Evolutionary conservation across 2,113 vertebrate genomes (phyloP), one percentile per base, ranked within the genome.

Genomic region (Phyllostomus hastatus): DNA sequence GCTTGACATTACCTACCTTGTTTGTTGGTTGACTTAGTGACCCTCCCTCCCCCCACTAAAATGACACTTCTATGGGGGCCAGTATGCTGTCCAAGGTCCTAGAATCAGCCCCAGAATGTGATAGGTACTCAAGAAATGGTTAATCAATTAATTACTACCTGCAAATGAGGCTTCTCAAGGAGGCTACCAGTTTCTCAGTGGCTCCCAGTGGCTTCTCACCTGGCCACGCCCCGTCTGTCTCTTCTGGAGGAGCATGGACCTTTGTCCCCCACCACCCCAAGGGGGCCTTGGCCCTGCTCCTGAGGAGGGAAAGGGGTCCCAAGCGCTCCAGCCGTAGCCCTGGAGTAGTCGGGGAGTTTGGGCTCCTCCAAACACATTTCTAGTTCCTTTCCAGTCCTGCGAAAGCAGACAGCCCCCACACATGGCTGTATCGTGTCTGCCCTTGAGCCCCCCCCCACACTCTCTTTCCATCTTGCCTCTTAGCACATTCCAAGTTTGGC

Each of bases 401-500:
- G 15, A 35, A 59, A 91, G 16, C 43, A 12, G 1, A 3, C 1
- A 33, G 28, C 0, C 43, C 6, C 66, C 20, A 4, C 3, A 38
- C n/a, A 59, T 33, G 7, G 33, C 9, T 61, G 75, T 22, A 7
- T 70, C 28, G 0, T 1, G 0, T 16, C 43, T 5, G 19, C 26
- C 46, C 46, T 35, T 0, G 0, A 9, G 5, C 43, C 54, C 66
- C 31, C 31, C 8, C 46, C 1, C 38, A 57, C 0, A 15, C 20
- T 8, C 43, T 43, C 86, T 54, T 41, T 46, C 46, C 26, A 38
- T 7, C 50, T n/a, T 43, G 10, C 41, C 78, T 88, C 52, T 46
- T 28, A 54, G 14, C 3, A 10, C 33, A 1, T 83, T 88, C 26
- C 11, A 43, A 83, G 10, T 59, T 72, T 64, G 50, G 26, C 20